Conservation (phyloP, 2,113 vertebrate species). For the Pterocles orientalis region DNA sequence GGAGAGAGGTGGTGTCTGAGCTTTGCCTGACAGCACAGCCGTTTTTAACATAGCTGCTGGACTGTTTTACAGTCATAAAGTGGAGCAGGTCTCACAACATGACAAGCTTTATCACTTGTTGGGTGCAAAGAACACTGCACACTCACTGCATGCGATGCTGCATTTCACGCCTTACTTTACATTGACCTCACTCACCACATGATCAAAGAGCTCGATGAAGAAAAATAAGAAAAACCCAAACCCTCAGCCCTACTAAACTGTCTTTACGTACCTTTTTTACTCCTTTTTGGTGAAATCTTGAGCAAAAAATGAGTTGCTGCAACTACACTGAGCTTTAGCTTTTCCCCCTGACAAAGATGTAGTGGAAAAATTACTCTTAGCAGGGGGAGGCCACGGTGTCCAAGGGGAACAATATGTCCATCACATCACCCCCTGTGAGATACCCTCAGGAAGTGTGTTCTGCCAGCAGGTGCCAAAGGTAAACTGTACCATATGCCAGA, state of each 20-base stretch:
- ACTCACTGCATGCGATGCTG: neutral
- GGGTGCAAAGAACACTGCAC: neutral
- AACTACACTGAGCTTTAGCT: neutral
- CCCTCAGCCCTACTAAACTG: neutral
- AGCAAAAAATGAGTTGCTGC: neutral
- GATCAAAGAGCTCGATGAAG: neutral
- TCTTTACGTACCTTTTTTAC: neutral
- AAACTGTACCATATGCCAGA: neutral
- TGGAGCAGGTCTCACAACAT: neutral
- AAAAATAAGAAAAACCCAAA: neutral
- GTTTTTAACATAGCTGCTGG: neutral
- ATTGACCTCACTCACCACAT: neutral
- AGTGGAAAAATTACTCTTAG: neutral
- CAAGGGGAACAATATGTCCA: neutral
- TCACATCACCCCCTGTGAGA: neutral
- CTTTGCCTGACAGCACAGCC: neutral
- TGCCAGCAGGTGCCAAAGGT: neutral
- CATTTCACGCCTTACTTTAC: neutral
- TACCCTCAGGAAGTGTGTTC: neutral
- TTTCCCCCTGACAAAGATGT: neutral
- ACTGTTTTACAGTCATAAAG: neutral
- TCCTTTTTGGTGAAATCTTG: neutral
- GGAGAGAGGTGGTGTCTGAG: neutral
- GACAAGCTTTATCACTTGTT: neutral
- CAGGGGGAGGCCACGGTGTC: rapidly evolving